phyloP scores from a whole-genome alignment of 2,888 invertebrate species.

The Caenorhabditis sp. region DNA sequence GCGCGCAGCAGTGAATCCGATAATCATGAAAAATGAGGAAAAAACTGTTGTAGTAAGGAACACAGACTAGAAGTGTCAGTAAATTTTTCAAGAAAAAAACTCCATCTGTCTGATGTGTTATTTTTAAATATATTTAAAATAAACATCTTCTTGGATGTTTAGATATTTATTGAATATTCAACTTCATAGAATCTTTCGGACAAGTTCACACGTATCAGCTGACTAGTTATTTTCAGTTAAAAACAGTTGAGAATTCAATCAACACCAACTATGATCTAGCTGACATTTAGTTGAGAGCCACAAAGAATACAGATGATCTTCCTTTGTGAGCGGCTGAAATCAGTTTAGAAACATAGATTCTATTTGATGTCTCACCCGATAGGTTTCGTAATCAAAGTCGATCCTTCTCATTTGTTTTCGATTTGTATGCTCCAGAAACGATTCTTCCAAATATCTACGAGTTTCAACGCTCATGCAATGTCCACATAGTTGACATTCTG shows the following conservation, averaged over 20 bases:
- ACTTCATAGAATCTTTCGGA: no score
- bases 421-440: slow-evolving; percentile 91
- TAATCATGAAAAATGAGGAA: no score
- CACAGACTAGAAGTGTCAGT: no score
- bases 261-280: slow-evolving; percentile 90
- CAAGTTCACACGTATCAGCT: slow-evolving; percentile 11
- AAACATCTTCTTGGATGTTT: no score
- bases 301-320: slow-evolving; percentile 89
- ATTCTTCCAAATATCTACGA: slow-evolving; percentile 86
- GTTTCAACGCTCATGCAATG: slow-evolving; percentile 88
- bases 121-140: no score
- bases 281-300: slow-evolving; percentile 95
- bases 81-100: no score
- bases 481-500: slow-evolving; percentile 89
- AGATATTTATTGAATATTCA: no score
- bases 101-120: no score
- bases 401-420: slow-evolving; percentile 89
- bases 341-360: no score
- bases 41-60: no score
- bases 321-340: slow-evolving; percentile 82
- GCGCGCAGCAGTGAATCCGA: no score
- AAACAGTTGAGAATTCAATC: neutral
- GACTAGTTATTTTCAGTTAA: slow-evolving; percentile 12
- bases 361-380: slow-evolving; percentile 85
- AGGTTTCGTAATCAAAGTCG: slow-evolving; percentile 59